Conservation (phyloP, 2,797 vertebrate species). For the Meriones psammophilus region DNA sequence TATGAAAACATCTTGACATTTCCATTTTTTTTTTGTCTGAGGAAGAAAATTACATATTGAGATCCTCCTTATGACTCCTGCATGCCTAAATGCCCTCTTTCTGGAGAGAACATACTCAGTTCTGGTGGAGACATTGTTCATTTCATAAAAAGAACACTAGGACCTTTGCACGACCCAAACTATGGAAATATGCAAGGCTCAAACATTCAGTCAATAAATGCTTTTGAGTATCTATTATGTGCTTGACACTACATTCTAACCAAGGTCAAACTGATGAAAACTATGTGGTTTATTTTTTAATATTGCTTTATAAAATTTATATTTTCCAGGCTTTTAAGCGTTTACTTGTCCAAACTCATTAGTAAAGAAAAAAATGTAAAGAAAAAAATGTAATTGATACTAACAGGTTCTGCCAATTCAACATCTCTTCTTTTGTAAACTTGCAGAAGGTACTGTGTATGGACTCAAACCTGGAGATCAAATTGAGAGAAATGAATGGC, state of each 20-base stretch:
- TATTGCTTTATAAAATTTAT: background rate
- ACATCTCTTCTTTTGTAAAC: background rate
- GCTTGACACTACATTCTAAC: constrained; percentile 32
- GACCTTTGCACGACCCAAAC: background rate
- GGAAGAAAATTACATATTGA: constrained; percentile 62
- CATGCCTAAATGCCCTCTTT: constrained; percentile 43
- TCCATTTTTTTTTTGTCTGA: constrained; percentile 45
- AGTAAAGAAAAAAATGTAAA: background rate
- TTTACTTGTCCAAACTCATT: background rate
- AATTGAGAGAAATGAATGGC: background rate
- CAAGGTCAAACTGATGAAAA: constrained; percentile 34
- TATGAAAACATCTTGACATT: constrained; percentile 68
- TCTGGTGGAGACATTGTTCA: constrained; percentile 14
- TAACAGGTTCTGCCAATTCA: background rate
- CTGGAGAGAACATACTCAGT: constrained; percentile 49
- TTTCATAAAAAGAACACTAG: constrained; percentile 46
- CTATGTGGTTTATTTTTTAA: background rate
- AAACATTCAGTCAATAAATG: constrained; percentile 27
- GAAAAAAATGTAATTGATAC: background rate
- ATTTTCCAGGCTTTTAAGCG: constrained; percentile 35
- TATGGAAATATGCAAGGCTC: constrained; percentile 23
- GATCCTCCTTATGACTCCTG: constrained; percentile 57
- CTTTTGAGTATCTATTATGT: constrained; percentile 21
- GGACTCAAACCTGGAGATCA: background rate
- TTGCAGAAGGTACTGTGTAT: background rate